Base-by-base conservation (phyloP, 2,888 invertebrate species). In the Drosophila ustulata region DNA sequence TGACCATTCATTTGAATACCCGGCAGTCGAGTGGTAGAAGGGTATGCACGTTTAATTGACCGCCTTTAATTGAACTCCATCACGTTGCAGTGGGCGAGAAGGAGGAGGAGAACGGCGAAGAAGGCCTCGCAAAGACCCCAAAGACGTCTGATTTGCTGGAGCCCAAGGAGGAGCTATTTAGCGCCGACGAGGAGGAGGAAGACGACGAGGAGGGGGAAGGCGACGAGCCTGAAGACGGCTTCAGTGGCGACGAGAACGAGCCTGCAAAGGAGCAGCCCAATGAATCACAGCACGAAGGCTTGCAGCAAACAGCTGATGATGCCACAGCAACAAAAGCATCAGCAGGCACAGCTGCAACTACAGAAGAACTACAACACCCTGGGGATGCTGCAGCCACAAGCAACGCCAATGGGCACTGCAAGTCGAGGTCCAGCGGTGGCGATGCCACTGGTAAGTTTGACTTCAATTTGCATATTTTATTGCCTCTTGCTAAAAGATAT, bases 391-490 rank as follows among this genome's bases (percentile, higher is more conserved):
- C 70, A 45, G 71, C 66, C 51, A 62, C 52, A 47, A 73, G 68
- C 63, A 72, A 66, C 53, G 74, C 57, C 67, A 73, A 73, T 62
- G 75, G 71, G 61, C 88, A 83, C 77, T 81, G 85, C 84, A 84
- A 75, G 82, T 67, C 72, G 69, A 80, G 70, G 56, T 66, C 72
- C 71, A 67, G 51, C 57, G 71, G 32, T 49, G 68, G 49, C 65
- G 56, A 39, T 68, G 71, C 66, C 75, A 65, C 58, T 86, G 86
- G 88, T 88, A 87, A 87, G 83, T 81, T 84, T 86, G 88, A 88
- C 89, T 89, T 86, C 88, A 89, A 89, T 89, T 89, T 89, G 84
- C 89, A 89, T 89, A 89, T 89, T 89, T 89, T 89, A 89, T 89
- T 89, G 89, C 82, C 79, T 70, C 74, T 74, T 75, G 81, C 71